Conservation (phyloP, 2,113 vertebrate species). For the Syrrhaptes paradoxus region DNA sequence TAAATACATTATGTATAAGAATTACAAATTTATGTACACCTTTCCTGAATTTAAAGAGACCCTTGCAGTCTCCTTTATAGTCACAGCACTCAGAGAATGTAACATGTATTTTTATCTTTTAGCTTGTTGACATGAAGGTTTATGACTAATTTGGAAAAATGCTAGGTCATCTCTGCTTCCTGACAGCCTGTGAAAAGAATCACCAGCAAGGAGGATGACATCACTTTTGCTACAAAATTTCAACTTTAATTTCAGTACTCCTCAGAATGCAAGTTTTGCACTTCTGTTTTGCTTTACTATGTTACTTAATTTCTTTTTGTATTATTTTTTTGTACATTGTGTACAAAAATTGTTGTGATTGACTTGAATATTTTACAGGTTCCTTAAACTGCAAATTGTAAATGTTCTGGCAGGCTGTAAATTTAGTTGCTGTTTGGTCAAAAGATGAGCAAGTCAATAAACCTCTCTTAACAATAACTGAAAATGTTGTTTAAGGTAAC, state of each 20-base stretch:
- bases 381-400: neutral
- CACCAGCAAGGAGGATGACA: neutral
- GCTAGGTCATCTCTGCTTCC: conserved; percentile 29
- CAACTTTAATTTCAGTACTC: neutral
- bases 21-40: neutral
- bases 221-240: neutral
- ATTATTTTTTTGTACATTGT: neutral
- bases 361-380: neutral
- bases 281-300: neutral
- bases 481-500: neutral
- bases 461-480: neutral
- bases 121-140: neutral
- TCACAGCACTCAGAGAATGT: neutral
- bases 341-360: accelerated
- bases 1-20: neutral
- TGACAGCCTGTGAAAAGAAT: neutral
- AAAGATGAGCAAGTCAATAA: neutral
- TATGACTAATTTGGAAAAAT: conserved; percentile 19
- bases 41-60: neutral
- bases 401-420: neutral
- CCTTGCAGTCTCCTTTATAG: neutral
- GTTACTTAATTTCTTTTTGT: neutral
- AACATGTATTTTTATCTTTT: neutral
- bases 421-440: neutral
- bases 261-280: neutral